These are phyloP conservation scores for Homarus gammarus DNA, from an alignment of 2,888 invertebrate genomes.

Conservation along the genomic window DNA sequence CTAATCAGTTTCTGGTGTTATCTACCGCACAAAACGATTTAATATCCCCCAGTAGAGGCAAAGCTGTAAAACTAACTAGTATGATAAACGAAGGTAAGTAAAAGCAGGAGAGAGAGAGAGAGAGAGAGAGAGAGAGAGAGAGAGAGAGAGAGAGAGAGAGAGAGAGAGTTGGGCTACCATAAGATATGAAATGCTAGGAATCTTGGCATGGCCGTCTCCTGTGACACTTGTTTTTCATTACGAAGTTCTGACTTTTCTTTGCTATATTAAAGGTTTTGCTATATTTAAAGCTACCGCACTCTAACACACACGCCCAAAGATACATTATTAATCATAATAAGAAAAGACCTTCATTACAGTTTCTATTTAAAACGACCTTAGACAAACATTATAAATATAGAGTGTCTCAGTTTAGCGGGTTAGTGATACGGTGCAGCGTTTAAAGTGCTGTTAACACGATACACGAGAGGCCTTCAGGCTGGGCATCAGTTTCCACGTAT, in stretches of 20 bases:
- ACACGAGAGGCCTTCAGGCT: slow-evolving; percentile 39
- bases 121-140: slow-evolving; percentile 1
- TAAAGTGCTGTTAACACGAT: slow-evolving; percentile 18
- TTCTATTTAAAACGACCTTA: not conserved
- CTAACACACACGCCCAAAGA: slow-evolving; percentile 15
- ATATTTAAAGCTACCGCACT: slow-evolving; percentile 31
- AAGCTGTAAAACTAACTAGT: not conserved
- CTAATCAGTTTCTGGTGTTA: slow-evolving; percentile 39
- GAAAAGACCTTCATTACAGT: slow-evolving; percentile 2
- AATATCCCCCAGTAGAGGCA: not conserved
- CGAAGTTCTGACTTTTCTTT: slow-evolving; percentile 3
- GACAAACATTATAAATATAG: not conserved
- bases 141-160: not conserved
- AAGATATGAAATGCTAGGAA: slow-evolving; percentile 38
- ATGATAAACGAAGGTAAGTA: not conserved
- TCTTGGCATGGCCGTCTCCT: slow-evolving; percentile 35
- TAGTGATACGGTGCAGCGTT: not conserved
- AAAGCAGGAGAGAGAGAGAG: not conserved
- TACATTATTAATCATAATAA: not conserved
- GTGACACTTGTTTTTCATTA: slow-evolving; percentile 47
- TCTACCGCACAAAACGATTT: slow-evolving; percentile 8
- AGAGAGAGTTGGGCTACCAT: not conserved
- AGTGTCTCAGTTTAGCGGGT: not conserved
- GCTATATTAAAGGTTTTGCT: slow-evolving; percentile 23
- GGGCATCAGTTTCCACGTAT: slow-evolving; percentile 51